phyloP scores from a whole-genome alignment of 2,888 invertebrate genomes.

The Erannis defoliaria region DNA sequence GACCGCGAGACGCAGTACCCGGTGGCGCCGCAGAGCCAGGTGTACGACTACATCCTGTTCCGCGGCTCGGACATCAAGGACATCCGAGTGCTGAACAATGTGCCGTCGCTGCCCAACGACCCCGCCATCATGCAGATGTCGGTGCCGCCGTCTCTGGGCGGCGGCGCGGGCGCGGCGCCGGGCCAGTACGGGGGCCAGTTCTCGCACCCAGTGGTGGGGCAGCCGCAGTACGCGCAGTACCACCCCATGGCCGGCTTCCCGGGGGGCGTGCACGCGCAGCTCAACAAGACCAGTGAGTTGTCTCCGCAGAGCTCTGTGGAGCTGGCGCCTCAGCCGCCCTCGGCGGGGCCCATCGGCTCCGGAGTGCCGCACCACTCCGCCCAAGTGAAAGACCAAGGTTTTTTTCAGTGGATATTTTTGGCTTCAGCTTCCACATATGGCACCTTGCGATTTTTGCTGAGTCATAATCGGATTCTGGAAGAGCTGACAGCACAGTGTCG shows the following conservation, averaged over 20 bases:
- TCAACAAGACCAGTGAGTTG: slow-evolving; percentile 86
- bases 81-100: slow-evolving; percentile 97
- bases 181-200: slow-evolving; percentile 88
- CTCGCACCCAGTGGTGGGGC: slow-evolving; percentile 90
- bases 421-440: slow-evolving; percentile 74
- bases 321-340: slow-evolving; percentile 69
- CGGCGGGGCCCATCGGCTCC: slow-evolving; percentile 78
- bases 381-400: slow-evolving; percentile 87
- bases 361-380: slow-evolving; percentile 78
- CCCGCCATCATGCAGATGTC: slow-evolving; percentile 98
- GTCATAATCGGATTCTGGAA: slow-evolving; percentile 50
- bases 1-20: slow-evolving; percentile 98
- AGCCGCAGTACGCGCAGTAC: slow-evolving; percentile 79
- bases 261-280: slow-evolving; percentile 75
- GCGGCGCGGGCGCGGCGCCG: slow-evolving; percentile 85
- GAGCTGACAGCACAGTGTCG: not conserved
- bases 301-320: slow-evolving; percentile 80
- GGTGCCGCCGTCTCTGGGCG: slow-evolving; percentile 89
- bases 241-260: slow-evolving; percentile 85
- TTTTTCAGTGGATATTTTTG: slow-evolving; percentile 63
- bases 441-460: slow-evolving; percentile 79
- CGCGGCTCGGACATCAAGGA: slow-evolving; percentile 99
- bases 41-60: slow-evolving; percentile 99
- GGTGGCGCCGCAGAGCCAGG: slow-evolving; percentile 98
- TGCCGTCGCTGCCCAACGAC: slow-evolving; percentile 95